Evolutionary conservation across 2,888 invertebrate genomes (phyloP).

Genomic region (Stegana nigrithorax): DNA sequence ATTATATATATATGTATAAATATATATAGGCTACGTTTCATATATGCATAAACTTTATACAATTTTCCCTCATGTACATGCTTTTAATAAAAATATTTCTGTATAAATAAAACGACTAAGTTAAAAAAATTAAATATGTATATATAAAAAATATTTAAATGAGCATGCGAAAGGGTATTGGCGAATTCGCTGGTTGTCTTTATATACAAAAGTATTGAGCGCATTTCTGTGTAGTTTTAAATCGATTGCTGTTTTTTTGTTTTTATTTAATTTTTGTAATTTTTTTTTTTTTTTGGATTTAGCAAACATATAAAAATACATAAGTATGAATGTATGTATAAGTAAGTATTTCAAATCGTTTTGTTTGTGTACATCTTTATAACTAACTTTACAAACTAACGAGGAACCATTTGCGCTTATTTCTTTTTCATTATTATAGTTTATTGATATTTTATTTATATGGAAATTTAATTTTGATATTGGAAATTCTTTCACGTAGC

Average conservation of each 20-base stretch:
- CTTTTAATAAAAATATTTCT: no score
- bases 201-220: constrained; percentile 38
- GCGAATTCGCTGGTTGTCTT: constrained; percentile 29
- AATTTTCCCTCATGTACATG: constrained; percentile 46
- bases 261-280: constrained; percentile 26
- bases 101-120: constrained; percentile 26
- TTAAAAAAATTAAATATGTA: constrained; percentile 32
- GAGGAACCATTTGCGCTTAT: constrained; percentile 61
- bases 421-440: constrained; percentile 27
- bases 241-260: constrained; percentile 37
- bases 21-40: constrained; percentile 34
- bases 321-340: constrained; percentile 29
- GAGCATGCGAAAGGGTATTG: constrained; percentile 39
- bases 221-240: no score
- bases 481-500: constrained; percentile 38
- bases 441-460: constrained; percentile 27
- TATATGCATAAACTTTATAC: constrained; percentile 48
- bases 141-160: constrained; percentile 41
- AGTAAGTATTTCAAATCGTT: constrained; percentile 16
- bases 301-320: constrained; percentile 44
- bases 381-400: constrained; percentile 59
- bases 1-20: constrained; percentile 41
- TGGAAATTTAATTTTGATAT: constrained; percentile 53
- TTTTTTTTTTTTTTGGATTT: constrained; percentile 25
- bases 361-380: constrained; percentile 43